These are phyloP conservation scores for Athrips mouffetella DNA, from an alignment of 2,888 invertebrate species.

Conservation along the genomic window DNA sequence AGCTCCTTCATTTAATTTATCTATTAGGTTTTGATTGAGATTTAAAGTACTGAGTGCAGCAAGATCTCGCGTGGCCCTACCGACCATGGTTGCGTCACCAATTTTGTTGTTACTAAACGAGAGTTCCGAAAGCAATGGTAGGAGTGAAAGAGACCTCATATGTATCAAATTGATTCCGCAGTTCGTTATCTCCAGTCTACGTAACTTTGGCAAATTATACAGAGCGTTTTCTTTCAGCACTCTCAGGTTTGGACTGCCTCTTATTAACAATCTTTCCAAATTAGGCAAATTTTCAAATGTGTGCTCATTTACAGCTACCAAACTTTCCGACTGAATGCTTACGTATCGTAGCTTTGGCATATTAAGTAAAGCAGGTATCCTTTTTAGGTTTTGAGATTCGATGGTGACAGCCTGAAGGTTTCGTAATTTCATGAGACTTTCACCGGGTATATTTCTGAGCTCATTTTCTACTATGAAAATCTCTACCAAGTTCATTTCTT, in stretches of 20 bases:
- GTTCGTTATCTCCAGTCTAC: slow-evolving; percentile 84
- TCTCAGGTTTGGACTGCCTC: slow-evolving; percentile 82
- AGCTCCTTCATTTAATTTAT: slow-evolving; percentile 84
- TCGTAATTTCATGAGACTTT: slow-evolving; percentile 85
- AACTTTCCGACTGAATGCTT: slow-evolving; percentile 83
- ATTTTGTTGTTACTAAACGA: slow-evolving; percentile 85
- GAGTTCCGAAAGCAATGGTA: slow-evolving; percentile 84
- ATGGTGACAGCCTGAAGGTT: slow-evolving; percentile 90
- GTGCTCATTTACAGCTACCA: slow-evolving; percentile 82
- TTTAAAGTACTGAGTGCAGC: slow-evolving; percentile 83
- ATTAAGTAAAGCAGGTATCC: slow-evolving; percentile 85
- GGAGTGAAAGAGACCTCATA: slow-evolving; percentile 83
- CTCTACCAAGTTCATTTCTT: slow-evolving; percentile 87
- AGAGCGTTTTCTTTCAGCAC: slow-evolving; percentile 86
- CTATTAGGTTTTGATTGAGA: slow-evolving; percentile 85
- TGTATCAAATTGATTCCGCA: slow-evolving; percentile 89
- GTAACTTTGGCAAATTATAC: slow-evolving; percentile 82
- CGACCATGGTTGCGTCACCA: slow-evolving; percentile 88
- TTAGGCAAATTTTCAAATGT: slow-evolving; percentile 84
- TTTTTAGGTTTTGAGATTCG: slow-evolving; percentile 85
- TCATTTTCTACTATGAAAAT: slow-evolving; percentile 91
- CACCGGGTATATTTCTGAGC: slow-evolving; percentile 86
- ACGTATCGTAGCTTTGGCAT: slow-evolving; percentile 85
- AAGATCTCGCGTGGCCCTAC: slow-evolving; percentile 86
- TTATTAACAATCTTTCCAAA: slow-evolving; percentile 86